These are phyloP conservation scores for Habrosyne pyritoides DNA, from an alignment of 2,888 invertebrate genomes.

Conservation along the genomic window DNA sequence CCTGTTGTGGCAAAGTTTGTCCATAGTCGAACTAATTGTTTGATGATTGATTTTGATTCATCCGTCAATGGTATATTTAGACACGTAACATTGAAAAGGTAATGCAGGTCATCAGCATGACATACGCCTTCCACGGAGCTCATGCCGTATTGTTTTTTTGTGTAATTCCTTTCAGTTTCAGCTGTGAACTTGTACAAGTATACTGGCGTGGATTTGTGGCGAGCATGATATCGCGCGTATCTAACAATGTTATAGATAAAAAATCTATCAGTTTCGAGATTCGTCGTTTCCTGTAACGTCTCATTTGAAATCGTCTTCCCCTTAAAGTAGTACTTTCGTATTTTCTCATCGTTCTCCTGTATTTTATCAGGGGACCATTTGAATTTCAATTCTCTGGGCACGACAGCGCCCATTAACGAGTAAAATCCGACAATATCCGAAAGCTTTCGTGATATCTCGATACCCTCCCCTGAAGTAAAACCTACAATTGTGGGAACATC, in stretches of 20 bases:
- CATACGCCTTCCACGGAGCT: conserved; percentile 63
- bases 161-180: conserved; percentile 69
- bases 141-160: conserved; percentile 67
- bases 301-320: conserved; percentile 49
- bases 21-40: conserved; percentile 63
- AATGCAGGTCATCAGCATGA: conserved; percentile 71
- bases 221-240: conserved; percentile 59
- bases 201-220: conserved; percentile 46
- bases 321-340: conserved; percentile 66
- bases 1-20: conserved; percentile 66
- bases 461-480: conserved; percentile 73
- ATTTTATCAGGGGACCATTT: conserved; percentile 51
- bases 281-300: conserved; percentile 50
- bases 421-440: conserved; percentile 43
- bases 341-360: conserved; percentile 48
- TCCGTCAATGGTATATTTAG: conserved; percentile 64
- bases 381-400: conserved; percentile 72
- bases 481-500: conserved; percentile 71
- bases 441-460: conserved; percentile 66
- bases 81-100: conserved; percentile 66
- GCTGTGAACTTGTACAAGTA: conserved; percentile 67
- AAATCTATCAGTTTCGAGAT: conserved; percentile 62
- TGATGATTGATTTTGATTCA: conserved; percentile 53
- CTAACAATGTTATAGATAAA: conserved; percentile 67
- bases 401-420: conserved; percentile 51